Evolutionary conservation across 2,888 invertebrate species (phyloP).

Genomic region (Ceramica pisi): DNA sequence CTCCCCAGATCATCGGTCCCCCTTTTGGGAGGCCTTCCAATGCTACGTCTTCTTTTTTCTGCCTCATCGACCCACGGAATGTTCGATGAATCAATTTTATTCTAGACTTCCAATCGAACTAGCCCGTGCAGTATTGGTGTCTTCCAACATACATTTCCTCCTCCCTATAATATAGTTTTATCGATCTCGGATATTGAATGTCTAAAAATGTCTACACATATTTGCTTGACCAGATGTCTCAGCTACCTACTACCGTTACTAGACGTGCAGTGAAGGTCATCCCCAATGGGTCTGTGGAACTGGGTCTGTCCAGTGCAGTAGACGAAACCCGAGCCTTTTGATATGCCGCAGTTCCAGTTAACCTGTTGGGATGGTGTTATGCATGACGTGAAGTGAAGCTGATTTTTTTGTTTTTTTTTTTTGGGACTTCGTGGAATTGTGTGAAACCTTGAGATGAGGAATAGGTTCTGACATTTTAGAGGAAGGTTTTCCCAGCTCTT

Average conservation of each 20-base stretch:
- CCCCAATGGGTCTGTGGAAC: constrained; percentile 78
- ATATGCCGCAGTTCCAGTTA: constrained; percentile 75
- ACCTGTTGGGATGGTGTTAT: constrained; percentile 70
- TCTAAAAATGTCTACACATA: neutral
- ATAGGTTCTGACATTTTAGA: neutral
- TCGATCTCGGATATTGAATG: neutral
- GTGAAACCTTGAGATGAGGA: neutral
- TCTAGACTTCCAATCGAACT: neutral
- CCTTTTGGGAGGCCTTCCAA: too few species aligned
- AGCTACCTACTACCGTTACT: constrained; percentile 43
- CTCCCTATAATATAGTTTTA: neutral
- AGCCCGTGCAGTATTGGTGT: neutral
- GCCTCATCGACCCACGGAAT: neutral
- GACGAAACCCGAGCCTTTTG: constrained; percentile 80
- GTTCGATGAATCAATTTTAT: neutral
- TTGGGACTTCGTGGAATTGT: neutral
- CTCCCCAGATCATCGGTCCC: too few species aligned
- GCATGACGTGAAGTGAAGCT: constrained; percentile 37
- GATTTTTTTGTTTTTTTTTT: neutral
- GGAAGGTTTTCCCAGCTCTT: neutral
- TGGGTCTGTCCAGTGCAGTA: constrained; percentile 79
- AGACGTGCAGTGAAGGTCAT: constrained; percentile 70
- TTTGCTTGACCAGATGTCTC: neutral
- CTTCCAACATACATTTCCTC: neutral
- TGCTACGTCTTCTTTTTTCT: too few species aligned